Evolutionary conservation across 92 coral and sea anemone genomes (phyloP), one percentile per base, ranked within the genome.

Genomic region (Bergia puertoricense): DNA sequence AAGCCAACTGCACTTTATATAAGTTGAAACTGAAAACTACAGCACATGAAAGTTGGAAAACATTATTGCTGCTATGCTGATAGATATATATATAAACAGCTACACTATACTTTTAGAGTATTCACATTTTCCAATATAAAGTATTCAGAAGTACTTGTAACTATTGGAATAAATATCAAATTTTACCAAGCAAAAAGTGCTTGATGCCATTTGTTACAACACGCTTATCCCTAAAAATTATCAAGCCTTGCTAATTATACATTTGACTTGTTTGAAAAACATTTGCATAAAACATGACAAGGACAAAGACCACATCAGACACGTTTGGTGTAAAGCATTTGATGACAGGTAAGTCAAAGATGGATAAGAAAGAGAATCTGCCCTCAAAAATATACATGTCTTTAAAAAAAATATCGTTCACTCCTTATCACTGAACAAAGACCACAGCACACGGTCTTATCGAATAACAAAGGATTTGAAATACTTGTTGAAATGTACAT

Each of bases 281-380:
- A 79, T 79, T 79, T 79, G 66, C 83, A 79, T 79, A 79, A 79
- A 51, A 11, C 44, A 79, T 79, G 46, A 79, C 43, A 54, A 2
- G 66, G 38, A 46, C 83, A 51, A 46, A 46, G 83, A 48, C 45
- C 13, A 8, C 66, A 76, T 45, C 13, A 6, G 51, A 39, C 80
- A 76, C 80, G 51, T 76, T 76, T 76, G 23, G 46, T 76, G 46
- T n/a, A 76, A 74, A 76, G 80, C 42, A 76, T 76, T 42, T 76
- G 54, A 76, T 45, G 80, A 76, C 80, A 76, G 80, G 30, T 1
- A 76, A 41, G 80, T 76, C 67, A 54, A 23, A 50, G 41, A 37
- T 54, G 41, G 83, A 79, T 79, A 1, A 48, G 22, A 79, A 48
- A 50, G 83, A 79, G 8, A 50, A 38, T 6, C 66, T 46, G 16